Base-by-base conservation (phyloP, 2,797 vertebrate species). In the Sciaenops ocellatus region DNA sequence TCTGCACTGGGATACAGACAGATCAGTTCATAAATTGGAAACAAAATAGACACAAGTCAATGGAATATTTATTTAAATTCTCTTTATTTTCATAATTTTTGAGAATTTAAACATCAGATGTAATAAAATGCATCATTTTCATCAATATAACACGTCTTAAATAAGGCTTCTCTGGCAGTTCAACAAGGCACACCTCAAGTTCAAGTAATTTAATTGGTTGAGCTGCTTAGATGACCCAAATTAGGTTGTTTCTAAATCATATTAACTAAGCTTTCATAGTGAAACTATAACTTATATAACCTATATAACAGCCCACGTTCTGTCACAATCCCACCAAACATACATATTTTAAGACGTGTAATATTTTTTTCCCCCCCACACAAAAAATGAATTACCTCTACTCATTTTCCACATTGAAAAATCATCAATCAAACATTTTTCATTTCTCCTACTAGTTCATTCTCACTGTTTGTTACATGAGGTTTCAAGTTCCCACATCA, bases 21-120 rank as follows among this genome's bases (percentile, higher is more conserved):
- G 34, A 38, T 9, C 3, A 20, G 1, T n/a, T 17, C 30, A 41
- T 42, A 65, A 54, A 28, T 44, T 2, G 1, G 6, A 22, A 22
- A 24, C 20, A 54, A 42, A 70, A 9, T n/a, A 59, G 73, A 76
- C 28, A 69, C 47, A 54, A 57, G 18, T 15, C 30, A 48, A 70
- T 41, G 0, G 1, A 57, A 60, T 16, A 28, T 66, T 51, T 52
- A 2, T 44, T 28, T 6, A 22, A 69, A 63, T 7, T 42, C 0
- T 26, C 28, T 87, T 88, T 85, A 70, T 70, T 90, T 51, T 6
- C 63, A 24, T 8, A 0, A 1, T 44, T 13, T 28, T 61, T 46
- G 24, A 70, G 1, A 1, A 42, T 5, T 8, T 18, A 56, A 78
- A 67, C 24, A 69, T 15, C 24, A 67, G 44, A 54, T 54, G 30